phyloP scores from a whole-genome alignment of 2,888 invertebrate genomes.

The Agriopis aurantiaria region DNA sequence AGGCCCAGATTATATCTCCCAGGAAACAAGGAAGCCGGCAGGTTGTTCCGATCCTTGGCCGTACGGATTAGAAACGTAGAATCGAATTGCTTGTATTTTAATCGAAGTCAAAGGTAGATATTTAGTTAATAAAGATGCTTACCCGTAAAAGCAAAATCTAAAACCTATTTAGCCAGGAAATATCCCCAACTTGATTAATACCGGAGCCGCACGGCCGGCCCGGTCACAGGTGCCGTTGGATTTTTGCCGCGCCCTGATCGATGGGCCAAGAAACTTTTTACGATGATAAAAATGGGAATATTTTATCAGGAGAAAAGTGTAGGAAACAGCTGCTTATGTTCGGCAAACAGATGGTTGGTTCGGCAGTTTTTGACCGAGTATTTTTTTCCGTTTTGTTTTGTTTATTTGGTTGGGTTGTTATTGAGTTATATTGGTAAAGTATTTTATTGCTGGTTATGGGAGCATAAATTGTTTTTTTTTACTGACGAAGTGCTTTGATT shows the following conservation, averaged over 20 bases:
- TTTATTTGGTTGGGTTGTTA: conserved; percentile 2
- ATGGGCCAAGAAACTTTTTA: conserved; percentile 20
- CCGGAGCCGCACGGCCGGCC: background rate
- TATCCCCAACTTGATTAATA: conserved; percentile 9
- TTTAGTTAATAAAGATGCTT: too few relatives aligned
- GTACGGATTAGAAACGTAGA: too few relatives aligned
- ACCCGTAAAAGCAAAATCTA: background rate
- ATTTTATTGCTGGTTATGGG: background rate
- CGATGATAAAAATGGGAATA: conserved; percentile 22
- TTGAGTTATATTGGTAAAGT: conserved; percentile 3
- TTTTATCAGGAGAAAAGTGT: conserved; percentile 22
- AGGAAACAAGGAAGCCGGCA: too few relatives aligned
- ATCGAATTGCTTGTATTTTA: too few relatives aligned
- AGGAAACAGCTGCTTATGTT: conserved; percentile 20
- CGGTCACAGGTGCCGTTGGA: conserved; percentile 19
- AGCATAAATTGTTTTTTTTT: background rate
- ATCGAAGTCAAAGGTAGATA: too few relatives aligned
- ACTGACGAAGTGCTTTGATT: too few relatives aligned
- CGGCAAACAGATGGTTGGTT: conserved; percentile 15
- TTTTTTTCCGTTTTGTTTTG: conserved; percentile 19
- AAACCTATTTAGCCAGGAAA: background rate
- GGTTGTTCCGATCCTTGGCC: too few relatives aligned
- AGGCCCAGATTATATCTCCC: too few relatives aligned
- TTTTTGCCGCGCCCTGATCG: conserved; percentile 20
- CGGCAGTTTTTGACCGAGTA: conserved; percentile 18